A percentile compares a stretch with the other conserved stretches of the same genome.
Evolutionary conservation across 2,888 invertebrate genomes (phyloP).

Genomic region (Alitta virens): DNA sequence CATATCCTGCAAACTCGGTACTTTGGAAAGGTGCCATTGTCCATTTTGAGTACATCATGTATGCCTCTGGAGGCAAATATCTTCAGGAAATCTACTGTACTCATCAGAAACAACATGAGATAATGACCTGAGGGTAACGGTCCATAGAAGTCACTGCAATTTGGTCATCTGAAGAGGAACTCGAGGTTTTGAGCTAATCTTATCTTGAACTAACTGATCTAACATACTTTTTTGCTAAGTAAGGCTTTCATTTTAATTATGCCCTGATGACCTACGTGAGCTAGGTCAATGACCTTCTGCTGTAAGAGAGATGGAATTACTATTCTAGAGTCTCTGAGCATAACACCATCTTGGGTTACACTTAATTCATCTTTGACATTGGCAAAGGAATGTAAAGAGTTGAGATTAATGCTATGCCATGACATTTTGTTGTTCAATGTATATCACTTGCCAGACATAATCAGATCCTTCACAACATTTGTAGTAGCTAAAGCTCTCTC

Average conservation of each 20-base stretch:
- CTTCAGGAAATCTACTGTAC: not conserved
- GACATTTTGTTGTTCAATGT: not conserved
- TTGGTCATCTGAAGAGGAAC: too few species aligned
- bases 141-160: too few species aligned
- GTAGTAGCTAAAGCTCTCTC: not conserved
- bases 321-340: not conserved
- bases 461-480: not conserved
- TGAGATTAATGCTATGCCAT: too few species aligned
- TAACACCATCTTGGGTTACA: not conserved
- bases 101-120: not conserved
- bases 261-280: too few species aligned
- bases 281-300: not conserved
- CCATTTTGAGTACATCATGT: not conserved
- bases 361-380: not conserved
- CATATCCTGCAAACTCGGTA: not conserved
- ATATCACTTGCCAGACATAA: not conserved
- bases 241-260: not conserved
- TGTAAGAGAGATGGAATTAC: not conserved
- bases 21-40: not conserved
- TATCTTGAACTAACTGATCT: too few species aligned
- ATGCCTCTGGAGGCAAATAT: not conserved
- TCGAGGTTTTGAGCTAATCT: too few species aligned
- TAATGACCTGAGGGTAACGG: too few species aligned
- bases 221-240: not conserved
- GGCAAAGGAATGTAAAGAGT: not conserved